A percentile compares a stretch with the other conserved stretches of the same genome.
These are phyloP conservation scores for Tetranychus urticae DNA, from an alignment of 1,140 invertebrate genomes.

Conservation along the genomic window DNA sequence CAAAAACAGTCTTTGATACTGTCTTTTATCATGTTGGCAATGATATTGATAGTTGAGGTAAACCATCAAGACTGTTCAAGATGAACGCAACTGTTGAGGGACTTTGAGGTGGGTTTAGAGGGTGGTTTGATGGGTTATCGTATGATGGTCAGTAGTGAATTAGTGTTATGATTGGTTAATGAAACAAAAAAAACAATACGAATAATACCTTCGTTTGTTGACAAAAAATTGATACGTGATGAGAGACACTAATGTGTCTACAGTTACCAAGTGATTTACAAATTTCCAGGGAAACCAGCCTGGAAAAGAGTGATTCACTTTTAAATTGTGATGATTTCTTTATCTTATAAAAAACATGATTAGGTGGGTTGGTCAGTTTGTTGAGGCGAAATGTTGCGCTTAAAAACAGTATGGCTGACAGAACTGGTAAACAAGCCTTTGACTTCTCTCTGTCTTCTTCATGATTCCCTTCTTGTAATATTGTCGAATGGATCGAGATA, in stretches of 20 bases:
- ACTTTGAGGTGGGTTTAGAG: too few species aligned
- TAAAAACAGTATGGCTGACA: conserved; percentile 76
- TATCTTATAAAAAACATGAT: not conserved
- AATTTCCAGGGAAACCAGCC: not conserved
- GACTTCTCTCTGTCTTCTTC: conserved; percentile 94
- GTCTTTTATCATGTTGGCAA: not conserved
- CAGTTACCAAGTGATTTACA: conserved; percentile 3
- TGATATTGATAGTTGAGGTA: not conserved
- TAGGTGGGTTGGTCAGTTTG: not conserved
- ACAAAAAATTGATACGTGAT: not conserved
- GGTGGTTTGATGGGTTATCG: too few species aligned
- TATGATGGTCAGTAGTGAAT: too few species aligned
- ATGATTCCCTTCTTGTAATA: conserved; percentile 99
- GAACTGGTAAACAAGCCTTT: conserved; percentile 96
- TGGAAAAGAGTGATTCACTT: not conserved
- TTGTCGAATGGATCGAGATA: conserved; percentile 87
- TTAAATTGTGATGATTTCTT: not conserved
- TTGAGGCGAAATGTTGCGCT: conserved; percentile 11
- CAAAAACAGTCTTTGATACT: too few species aligned
- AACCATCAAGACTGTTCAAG: not conserved
- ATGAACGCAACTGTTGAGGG: not conserved
- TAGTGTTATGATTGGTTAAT: not conserved
- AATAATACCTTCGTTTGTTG: not conserved
- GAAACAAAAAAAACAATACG: not conserved
- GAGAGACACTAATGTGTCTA: not conserved